Evolutionary conservation across 2,797 vertebrate species (phyloP), one percentile per base, ranked within the genome.

Genomic region (Cryptoblepharus egeriae): DNA sequence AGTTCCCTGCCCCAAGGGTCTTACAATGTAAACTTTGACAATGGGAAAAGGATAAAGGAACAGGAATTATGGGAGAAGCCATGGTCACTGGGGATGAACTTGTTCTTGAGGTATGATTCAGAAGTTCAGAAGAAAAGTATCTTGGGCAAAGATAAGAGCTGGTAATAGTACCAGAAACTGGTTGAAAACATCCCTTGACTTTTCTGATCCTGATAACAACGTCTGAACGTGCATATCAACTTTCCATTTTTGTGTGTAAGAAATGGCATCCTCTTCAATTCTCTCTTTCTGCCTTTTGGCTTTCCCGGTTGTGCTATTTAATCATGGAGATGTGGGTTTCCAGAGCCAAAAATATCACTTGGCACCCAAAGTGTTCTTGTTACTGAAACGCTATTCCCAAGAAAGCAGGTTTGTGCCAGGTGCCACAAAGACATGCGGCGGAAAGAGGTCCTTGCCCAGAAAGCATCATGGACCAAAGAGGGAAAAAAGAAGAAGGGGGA

Each of bases 141-240:
- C 10, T 39, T 35, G 28, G n/a, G 18, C 2, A 61, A 70, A 22
- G 52, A 60, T 8, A 35, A 61, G 55, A 52, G 24, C 22, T 3
- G 15, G 49, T 16, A 22, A 5, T 35, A 22, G 69, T 61, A 61
- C 18, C 30, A 45, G 18, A 1, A 60, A 11, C 64, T 49, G 26
- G 39, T 3, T 37, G 55, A 37, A 70, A 76, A 49, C 52, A 2
- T 49, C 11, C 60, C 8, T 76, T 49, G 15, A 71, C 83, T 35
- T 1, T 26, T 79, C 26, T 35, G 0, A 69, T 80, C 65, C 71
- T 87, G 39, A 42, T 65, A 18, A 75, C 28, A 63, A 28, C 78
- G 84, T 72, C 49, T 16, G 57, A 87, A 80, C 3, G 20, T 28
- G 88, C 84, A 87, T 72, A 64, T 84, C 42, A 0, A 2, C 2